Percentiles rank a stretch among this genome's conserved stretches.
Conservation (phyloP, 2,888 invertebrate species). For the Stomorhina lunata region DNA sequence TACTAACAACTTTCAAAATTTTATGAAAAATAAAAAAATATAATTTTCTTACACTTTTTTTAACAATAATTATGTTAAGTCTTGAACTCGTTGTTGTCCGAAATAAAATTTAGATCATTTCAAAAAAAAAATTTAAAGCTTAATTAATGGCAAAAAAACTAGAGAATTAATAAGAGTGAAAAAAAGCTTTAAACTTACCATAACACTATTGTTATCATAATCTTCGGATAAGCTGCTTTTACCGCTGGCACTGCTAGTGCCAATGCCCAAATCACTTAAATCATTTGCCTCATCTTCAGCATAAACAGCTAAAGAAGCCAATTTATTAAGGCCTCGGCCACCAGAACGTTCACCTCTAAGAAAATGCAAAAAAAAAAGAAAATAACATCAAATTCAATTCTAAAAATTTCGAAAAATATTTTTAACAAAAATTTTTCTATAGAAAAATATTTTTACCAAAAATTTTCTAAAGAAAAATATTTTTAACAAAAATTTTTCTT, state of each 20-base stretch:
- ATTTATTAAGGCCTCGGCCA: slow-evolving; percentile 81
- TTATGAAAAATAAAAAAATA: slow-evolving; percentile 64
- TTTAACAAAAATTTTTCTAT: no score
- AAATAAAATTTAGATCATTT: slow-evolving; percentile 35
- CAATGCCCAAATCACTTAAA: slow-evolving; percentile 90
- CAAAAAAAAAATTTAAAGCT: slow-evolving; percentile 65
- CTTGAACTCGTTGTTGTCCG: not conserved
- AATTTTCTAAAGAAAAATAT: no score
- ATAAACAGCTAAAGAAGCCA: slow-evolving; percentile 85
- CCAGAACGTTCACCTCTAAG: slow-evolving; percentile 79
- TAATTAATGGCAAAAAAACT: slow-evolving; percentile 32
- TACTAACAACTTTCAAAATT: slow-evolving; percentile 68
- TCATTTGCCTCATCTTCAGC: slow-evolving; percentile 91
- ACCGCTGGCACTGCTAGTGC: slow-evolving; percentile 83
- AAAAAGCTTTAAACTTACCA: slow-evolving; percentile 80
- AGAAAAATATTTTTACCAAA: no score
- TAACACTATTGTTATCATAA: slow-evolving; percentile 84
- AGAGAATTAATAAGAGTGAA: not conserved
- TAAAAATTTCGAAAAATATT: slow-evolving; percentile 20
- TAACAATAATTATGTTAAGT: not conserved
- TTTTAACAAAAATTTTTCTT: no score
- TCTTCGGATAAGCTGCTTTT: slow-evolving; percentile 85
- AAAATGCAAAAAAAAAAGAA: slow-evolving; percentile 6
- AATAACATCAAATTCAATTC: slow-evolving; percentile 15
- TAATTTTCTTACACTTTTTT: slow-evolving; percentile 22